Evolutionary conservation across 2,113 vertebrate genomes (phyloP), one percentile per base, ranked within the genome.

Genomic region (Galemys pyrenaicus): DNA sequence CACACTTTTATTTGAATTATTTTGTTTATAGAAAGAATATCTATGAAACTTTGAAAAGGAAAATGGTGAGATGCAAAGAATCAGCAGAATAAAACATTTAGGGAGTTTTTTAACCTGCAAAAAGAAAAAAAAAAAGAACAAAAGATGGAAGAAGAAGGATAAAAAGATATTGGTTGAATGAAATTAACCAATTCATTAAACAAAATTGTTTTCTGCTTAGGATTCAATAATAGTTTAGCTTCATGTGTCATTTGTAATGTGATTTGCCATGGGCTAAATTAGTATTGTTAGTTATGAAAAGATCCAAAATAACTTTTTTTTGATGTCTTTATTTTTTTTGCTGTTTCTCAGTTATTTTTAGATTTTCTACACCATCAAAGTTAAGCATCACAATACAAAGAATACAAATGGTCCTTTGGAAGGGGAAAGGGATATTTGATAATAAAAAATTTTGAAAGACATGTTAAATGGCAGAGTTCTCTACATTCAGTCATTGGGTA

Each of bases 161-260:
- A 39, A 92, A 75, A 78, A 92, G 22, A 96, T 67, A 49, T 17
- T 74, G 7, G 17, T 82, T 80, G 17, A 93, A 89, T 81, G 7
- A 95, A 95, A 74, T 51, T n/a, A 92, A 79, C 65, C n/a, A n/a
- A n/a, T n/a, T n/a, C n/a, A n/a, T n/a, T n/a, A 83, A 85, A 64
- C 35, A 71, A 58, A 83, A 65, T 75, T 54, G 39, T 74, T 56
- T 93, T 85, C 68, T 86, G 28, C 26, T 35, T 32, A 16, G 68
- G 68, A 91, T 79, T 82, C 80, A 80, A 64, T 24, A 24, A 54
- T 65, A 84, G 87, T 30, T 83, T 56, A 71, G 58, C 17, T 62
- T 89, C 20, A 58, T 67, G 51, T 71, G 64, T 79, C 24, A 2
- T 77, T 75, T 96, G 46, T 49, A 84, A 68, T 28, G 17, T 75